Evolutionary conservation across 2,888 invertebrate genomes (phyloP), one percentile per base, ranked within the genome.

Genomic region (Crematogaster levior): DNA sequence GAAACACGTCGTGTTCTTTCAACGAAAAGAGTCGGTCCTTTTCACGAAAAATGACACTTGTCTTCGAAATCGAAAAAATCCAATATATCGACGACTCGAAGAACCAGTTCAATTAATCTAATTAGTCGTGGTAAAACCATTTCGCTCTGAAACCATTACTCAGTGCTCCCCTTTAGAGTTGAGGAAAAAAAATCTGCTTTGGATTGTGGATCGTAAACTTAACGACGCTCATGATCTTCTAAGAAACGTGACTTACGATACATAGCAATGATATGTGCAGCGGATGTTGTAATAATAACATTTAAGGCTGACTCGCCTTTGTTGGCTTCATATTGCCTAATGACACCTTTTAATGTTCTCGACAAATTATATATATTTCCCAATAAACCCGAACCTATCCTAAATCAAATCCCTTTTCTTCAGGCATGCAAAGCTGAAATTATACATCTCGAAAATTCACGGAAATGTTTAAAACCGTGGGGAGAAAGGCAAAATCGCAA

Each of bases 231-330:
- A 40, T 6, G 27, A 10, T 65, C 43, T 65, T 65, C 63, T 18
- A 24, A 43, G 63, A 65, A 65, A 18, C 63, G 61, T 34, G 43
- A 63, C 10, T 21, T 61, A 37, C 21, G 40, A 40, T 24, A 10
- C 58, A 58, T 58, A 65, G n/a, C 43, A 65, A 66, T 66, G 27
- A 46, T 63, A 30, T 30, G 46, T 6, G 27, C 46, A 66, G 46
- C 66, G 66, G 46, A 66, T 43, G n/a, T 66, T 12, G 43, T 46
- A 66, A 66, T 66, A 24, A 66, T 46, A 66, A 46, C 27, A 66
- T 66, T 66, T 46, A 46, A 5, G 46, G n/a, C 4, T 46, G 43
- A 66, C 65, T 46, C 34, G 46, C n/a, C n/a, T 27, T 40, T 10
- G 21, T 66, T 3, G 46, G 3, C 6, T 27, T 46, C n/a, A 27